Evolutionary conservation across 2,888 invertebrate genomes (phyloP), one percentile per base, ranked within the genome.

Genomic region (Vandiemenella viatica): DNA sequence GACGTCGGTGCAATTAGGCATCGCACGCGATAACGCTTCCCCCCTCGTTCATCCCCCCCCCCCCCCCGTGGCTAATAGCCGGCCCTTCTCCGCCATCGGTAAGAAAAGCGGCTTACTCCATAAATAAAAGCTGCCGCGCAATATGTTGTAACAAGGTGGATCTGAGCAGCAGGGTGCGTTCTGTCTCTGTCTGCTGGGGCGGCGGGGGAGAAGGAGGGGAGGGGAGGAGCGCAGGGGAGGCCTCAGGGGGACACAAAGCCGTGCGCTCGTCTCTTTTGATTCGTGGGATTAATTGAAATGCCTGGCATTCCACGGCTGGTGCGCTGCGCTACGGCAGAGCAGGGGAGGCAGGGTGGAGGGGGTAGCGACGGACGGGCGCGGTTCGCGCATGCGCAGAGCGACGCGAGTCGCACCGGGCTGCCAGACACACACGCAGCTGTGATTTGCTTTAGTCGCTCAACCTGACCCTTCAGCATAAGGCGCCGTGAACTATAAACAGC

Each of bases 251-350:
- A 26, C 49, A 50, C 52, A 55, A 53, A 55, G 55, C 53, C 42
- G 50, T 38, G 50, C 55, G 47, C 48, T 50, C 44, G 48, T 52
- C 52, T 42, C 42, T 42, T 42, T 53, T 54, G 56, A 55, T 56
- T 56, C 56, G 54, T 48, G 49, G 58, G 58, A 59, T 59, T 60
- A 60, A 60, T 60, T 60, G 60, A 60, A 60, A 60, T 60, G 58
- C 60, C 55, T 55, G 49, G 51, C 57, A 60, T 60, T 60, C 59
- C 58, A 53, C 54, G 53, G 42, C 5, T 10, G 42, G 42, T n/a
- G 42, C 42, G 42, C 19, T n/a, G n/a, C n/a, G 20, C 20, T 13
- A 19, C 10, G 19, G 46, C 15, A 15, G 43, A 15, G 13, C n/a
- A n/a, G 20, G 32, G 43, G 32, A n/a, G 48, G 43, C 8, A 15